Conservation (phyloP, 1,140 invertebrate genomes). For the Liolophura sinensis region DNA sequence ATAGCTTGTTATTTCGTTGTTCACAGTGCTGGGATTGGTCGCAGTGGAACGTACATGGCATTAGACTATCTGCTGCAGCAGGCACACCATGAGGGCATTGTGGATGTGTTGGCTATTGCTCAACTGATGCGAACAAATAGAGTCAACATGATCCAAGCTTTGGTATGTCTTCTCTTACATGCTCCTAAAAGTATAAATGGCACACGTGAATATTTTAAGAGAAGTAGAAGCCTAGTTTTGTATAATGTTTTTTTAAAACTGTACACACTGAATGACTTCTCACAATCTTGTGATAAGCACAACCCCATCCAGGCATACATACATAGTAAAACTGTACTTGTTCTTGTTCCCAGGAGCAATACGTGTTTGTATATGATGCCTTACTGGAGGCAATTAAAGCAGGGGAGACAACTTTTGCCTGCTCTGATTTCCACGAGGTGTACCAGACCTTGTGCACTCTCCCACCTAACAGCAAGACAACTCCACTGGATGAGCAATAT, state of each 20-base stretch:
- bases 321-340: no score
- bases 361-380: constrained; percentile 95
- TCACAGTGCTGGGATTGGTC: constrained; percentile 56
- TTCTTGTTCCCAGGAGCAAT: constrained; percentile 79
- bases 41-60: constrained; percentile 84
- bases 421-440: constrained; percentile 25
- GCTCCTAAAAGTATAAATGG: no score
- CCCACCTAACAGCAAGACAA: constrained; percentile 15
- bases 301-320: no score
- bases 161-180: constrained; percentile 57
- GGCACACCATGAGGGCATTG: constrained; percentile 80
- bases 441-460: constrained; percentile 35
- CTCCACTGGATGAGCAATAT: constrained; percentile 40
- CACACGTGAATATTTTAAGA: no score
- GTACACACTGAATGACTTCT: no score
- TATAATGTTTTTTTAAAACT: constrained; percentile 16
- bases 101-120: constrained; percentile 97
- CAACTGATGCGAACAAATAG: constrained; percentile 93
- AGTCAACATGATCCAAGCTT: constrained; percentile 74
- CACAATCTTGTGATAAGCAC: no score
- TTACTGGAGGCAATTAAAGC: constrained; percentile 91
- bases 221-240: background rate
- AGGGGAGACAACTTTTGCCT: constrained; percentile 76
- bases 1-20: background rate
- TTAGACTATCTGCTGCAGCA: constrained; percentile 97